phyloP scores from a whole-genome alignment of 1,140 invertebrate genomes.

The Orussus abietinus region DNA sequence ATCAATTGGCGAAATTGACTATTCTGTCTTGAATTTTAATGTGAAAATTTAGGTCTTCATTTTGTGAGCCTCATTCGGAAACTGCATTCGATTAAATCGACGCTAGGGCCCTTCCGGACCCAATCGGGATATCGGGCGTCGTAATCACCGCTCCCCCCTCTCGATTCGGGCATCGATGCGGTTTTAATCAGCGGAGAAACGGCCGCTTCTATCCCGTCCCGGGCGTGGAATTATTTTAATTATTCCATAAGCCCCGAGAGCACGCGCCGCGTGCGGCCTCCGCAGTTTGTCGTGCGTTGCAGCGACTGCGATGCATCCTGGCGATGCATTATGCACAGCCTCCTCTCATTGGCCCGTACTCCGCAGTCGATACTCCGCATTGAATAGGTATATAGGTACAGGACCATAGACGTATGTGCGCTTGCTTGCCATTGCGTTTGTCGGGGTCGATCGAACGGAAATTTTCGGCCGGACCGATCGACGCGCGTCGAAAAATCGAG shows the following conservation, averaged over 20 bases:
- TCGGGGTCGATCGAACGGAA: slow-evolving; percentile 36
- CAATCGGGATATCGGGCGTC: too few species aligned
- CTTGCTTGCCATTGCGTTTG: slow-evolving; percentile 25
- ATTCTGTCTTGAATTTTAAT: too few species aligned
- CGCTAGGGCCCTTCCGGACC: too few species aligned
- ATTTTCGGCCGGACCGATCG: slow-evolving; percentile 21
- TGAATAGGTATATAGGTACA: slow-evolving; percentile 29
- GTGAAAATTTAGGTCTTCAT: too few species aligned
- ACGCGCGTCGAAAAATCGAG: slow-evolving; percentile 6
- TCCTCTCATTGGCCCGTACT: slow-evolving; percentile 34
- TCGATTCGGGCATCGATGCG: too few species aligned
- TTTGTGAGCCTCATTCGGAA: too few species aligned
- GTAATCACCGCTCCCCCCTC: too few species aligned
- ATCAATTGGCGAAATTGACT: too few species aligned
- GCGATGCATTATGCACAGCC: slow-evolving; percentile 36
- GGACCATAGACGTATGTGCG: slow-evolving; percentile 16
- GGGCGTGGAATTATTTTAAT: slow-evolving; percentile 30
- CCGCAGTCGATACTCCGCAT: slow-evolving; percentile 34
- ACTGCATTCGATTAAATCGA: too few species aligned
- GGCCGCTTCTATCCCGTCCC: slow-evolving; percentile 20
- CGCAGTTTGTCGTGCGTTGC: slow-evolving; percentile 2
- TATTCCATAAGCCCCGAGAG: slow-evolving; percentile 28
- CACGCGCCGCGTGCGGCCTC: slow-evolving; percentile 16
- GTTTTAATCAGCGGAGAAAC: slow-evolving; percentile 29
- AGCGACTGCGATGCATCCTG: slow-evolving; percentile 32